Conservation (phyloP, 1,140 invertebrate genomes). For the Drosophila melanica region DNA sequence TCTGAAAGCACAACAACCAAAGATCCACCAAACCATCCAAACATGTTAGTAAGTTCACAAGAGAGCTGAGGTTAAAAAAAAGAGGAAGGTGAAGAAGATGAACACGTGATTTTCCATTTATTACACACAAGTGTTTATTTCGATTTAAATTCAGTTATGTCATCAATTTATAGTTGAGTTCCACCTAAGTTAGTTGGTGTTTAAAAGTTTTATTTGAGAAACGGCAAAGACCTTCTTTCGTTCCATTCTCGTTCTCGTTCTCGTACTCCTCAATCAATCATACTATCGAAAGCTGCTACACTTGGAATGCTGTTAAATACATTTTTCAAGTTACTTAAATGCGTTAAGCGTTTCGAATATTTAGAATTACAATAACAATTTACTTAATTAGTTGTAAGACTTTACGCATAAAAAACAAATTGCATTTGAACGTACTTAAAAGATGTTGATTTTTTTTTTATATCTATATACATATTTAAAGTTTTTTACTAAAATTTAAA, state of each 20-base stretch:
- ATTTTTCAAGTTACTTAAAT: constrained; percentile 37
- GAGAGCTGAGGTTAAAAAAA: constrained; percentile 53
- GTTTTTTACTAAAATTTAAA: constrained; percentile 41
- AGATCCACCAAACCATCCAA: constrained; percentile 51
- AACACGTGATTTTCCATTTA: constrained; percentile 5
- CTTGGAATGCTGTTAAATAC: constrained; percentile 69
- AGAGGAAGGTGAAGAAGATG: constrained; percentile 9
- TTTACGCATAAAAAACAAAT: constrained; percentile 67
- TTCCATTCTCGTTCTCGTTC: constrained; percentile 32
- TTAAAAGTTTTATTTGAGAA: constrained; percentile 54
- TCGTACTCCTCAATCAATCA: constrained; percentile 14
- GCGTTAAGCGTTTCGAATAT: constrained; percentile 48
- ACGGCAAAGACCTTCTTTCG: constrained; percentile 34
- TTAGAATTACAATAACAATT: constrained; percentile 37
- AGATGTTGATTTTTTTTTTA: constrained; percentile 50
- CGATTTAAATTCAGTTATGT: constrained; percentile 63
- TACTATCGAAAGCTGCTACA: constrained; percentile 39
- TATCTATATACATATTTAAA: constrained; percentile 37
- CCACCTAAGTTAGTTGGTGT: constrained; percentile 68
- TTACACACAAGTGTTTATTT: constrained; percentile 52
- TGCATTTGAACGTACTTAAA: constrained; percentile 74
- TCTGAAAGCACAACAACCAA: constrained; percentile 83
- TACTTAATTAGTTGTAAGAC: constrained; percentile 68
- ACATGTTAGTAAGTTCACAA: constrained; percentile 41
- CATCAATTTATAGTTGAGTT: constrained; percentile 75